These are phyloP conservation scores for Trinorchestia longiramus DNA, from an alignment of 1,140 invertebrate genomes.

Conservation along the genomic window DNA sequence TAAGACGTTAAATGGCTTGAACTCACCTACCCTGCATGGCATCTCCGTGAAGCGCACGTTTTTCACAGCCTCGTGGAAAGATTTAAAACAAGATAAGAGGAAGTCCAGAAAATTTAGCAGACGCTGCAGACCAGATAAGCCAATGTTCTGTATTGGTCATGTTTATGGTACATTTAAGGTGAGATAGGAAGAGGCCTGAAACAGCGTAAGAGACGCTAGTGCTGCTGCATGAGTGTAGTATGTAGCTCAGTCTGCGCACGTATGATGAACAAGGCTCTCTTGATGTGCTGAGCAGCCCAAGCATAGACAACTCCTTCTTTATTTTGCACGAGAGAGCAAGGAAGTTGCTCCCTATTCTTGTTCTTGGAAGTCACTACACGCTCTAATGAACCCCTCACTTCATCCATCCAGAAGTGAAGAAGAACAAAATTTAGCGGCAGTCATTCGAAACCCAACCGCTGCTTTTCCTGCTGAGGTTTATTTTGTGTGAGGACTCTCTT, in stretches of 20 bases:
- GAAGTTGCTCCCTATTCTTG: slow-evolving; percentile 17
- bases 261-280: slow-evolving; percentile 11
- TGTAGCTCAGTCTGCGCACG: neutral
- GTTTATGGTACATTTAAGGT: neutral
- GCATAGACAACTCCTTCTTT: slow-evolving; percentile 28
- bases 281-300: neutral
- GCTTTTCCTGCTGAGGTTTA: neutral
- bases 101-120: neutral
- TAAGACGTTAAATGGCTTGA: neutral
- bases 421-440: neutral
- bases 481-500: neutral
- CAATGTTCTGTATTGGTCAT: neutral
- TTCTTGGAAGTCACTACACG: slow-evolving; percentile 29
- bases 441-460: neutral
- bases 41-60: neutral
- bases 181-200: neutral
- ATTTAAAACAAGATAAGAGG: neutral
- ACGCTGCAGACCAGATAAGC: neutral
- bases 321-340: neutral
- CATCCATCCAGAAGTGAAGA: neutral
- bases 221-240: neutral
- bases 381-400: slow-evolving; percentile 11
- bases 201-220: neutral
- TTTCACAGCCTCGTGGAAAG: neutral
- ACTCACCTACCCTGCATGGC: neutral